Base-by-base conservation (phyloP, 2,797 vertebrate species). In the Onychomys leucogaster region DNA sequence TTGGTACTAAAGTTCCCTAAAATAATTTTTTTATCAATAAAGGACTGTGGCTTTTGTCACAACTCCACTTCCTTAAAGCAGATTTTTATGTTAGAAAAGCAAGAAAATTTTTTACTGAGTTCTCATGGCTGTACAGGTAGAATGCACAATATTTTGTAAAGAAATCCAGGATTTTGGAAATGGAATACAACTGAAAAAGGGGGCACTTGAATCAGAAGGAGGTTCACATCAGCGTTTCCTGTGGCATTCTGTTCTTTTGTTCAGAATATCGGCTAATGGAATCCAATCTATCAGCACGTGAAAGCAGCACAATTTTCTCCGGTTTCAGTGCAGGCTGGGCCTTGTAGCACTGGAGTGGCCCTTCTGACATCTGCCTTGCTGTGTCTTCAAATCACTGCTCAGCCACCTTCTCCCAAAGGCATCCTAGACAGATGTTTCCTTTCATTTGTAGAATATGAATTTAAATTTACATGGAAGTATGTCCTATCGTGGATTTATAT, bases 361-460 rank as follows among this genome's bases (percentile, higher is more conserved):
- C 16, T 91, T 93, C 13, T 6, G 63, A 19, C 14, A 37, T 91
- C 52, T 29, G 7, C 59, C 43, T 76, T 59, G 7, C 5, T 46
- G 43, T 2, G 76, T 96, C 90, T 43, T 63, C 41, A 27, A 77
- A 49, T 63, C 76, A 69, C n/a, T n/a, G 14, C 16, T 71, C 27
- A 29, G 65, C 69, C 61, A 71, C n/a, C 61, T 91, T 89, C 71
- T 90, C 59, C 94, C 49, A 80, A 91, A 90, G 17, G 46, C 25
- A 61, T 37, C 29, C 5, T 23, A 83, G 55, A 61, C 12, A 61
- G 61, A 61, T 16, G 34, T 81, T 59, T 37, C 59, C 11, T 37
- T 19, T 57, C 2, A 80, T n/a, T n/a, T 11, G 34, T 32, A 34
- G 78, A 80, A n/a, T 80, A 19, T 37, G 9, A 23, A 59, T 81